Evolutionary conservation across 2,113 vertebrate species (phyloP).

Genomic region (Antechinus flavipes): DNA sequence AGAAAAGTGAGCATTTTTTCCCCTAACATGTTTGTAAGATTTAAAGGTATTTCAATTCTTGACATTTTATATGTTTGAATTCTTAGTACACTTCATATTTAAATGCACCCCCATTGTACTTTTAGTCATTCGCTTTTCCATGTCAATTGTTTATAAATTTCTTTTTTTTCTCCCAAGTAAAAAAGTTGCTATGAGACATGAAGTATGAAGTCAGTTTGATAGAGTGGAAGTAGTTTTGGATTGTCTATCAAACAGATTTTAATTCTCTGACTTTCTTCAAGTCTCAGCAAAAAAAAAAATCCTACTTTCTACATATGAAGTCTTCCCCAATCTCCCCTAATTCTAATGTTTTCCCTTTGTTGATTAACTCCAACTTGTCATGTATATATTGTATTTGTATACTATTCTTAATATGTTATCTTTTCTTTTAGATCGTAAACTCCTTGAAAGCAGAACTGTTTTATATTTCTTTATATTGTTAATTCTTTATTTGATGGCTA

Average conservation of each 20-base stretch:
- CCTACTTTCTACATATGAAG: neutral
- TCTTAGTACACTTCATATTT: neutral
- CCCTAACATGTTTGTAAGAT: neutral
- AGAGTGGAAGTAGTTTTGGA: neutral
- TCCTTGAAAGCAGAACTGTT: neutral
- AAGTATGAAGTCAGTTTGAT: neutral
- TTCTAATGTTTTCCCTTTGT: neutral
- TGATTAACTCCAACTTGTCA: neutral
- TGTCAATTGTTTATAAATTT: neutral
- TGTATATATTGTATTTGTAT: neutral
- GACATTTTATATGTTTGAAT: neutral
- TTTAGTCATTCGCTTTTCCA: neutral
- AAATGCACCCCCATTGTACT: neutral
- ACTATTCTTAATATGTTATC: neutral
- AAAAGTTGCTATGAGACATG: neutral
- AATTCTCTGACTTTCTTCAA: neutral
- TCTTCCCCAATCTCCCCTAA: neutral
- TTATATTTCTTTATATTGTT: neutral
- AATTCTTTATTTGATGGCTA: neutral
- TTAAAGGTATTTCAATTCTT: neutral
- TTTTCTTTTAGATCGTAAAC: neutral
- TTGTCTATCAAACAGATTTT: neutral
- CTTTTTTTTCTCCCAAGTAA: neutral
- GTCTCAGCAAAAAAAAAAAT: neutral
- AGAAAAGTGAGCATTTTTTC: neutral